Evolutionary conservation across 2,113 vertebrate species (phyloP).

Genomic region (Mandrillus leucophaeus): DNA sequence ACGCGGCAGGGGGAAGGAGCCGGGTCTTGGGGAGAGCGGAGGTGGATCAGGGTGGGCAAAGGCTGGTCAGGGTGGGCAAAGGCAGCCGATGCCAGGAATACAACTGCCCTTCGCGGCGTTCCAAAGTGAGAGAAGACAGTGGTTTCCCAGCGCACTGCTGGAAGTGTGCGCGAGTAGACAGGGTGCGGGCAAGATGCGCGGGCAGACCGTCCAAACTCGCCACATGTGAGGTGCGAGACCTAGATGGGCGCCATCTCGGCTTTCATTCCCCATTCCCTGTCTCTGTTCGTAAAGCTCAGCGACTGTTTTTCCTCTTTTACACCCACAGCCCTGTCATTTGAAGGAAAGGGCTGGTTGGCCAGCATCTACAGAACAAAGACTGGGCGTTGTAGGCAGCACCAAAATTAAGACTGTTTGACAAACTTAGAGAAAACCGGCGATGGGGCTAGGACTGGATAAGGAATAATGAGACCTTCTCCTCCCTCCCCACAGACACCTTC

Average conservation of each 20-base stretch:
- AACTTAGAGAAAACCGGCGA: background rate
- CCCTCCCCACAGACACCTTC: background rate
- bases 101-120: background rate
- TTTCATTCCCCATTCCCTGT: background rate
- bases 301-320: background rate
- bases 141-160: background rate
- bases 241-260: background rate
- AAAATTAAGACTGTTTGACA: constrained; percentile 31
- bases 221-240: background rate
- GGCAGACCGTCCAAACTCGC: background rate
- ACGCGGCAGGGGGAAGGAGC: background rate
- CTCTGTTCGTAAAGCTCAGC: background rate
- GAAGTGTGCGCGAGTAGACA: background rate
- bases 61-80: background rate
- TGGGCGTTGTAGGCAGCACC: background rate
- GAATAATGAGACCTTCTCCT: background rate
- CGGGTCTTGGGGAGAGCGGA: background rate
- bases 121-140: background rate
- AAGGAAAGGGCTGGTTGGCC: background rate
- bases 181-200: rapidly evolving
- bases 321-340: background rate
- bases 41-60: background rate
- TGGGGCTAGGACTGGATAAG: background rate
- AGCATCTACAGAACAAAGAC: constrained; percentile 49
- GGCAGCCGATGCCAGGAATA: background rate